Conservation (phyloP, 2,888 invertebrate species). For the Tipula lateralis region DNA sequence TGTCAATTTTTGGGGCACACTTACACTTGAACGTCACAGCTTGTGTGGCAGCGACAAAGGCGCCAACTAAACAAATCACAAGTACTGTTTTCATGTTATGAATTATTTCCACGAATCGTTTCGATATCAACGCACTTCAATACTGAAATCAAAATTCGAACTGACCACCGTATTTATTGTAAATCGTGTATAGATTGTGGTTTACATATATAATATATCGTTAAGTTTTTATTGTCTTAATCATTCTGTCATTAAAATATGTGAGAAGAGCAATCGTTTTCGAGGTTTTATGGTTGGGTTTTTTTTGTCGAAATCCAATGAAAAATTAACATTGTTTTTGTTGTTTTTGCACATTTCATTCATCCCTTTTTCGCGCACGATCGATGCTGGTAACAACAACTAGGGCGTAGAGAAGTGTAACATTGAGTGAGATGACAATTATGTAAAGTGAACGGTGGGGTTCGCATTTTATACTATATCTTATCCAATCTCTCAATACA, state of each 20-base stretch:
- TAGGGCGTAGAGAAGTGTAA: neutral
- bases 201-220: neutral
- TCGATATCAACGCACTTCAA: neutral
- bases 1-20: neutral
- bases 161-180: neutral
- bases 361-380: neutral
- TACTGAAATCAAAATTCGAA: neutral
- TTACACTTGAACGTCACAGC: neutral
- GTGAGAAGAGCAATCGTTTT: neutral
- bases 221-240: neutral
- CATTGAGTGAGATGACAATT: neutral
- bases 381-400: neutral
- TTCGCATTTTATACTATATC: neutral
- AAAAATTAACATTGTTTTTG: neutral
- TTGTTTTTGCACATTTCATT: neutral
- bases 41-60: neutral
- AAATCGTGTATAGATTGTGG: neutral
- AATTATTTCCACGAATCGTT: too few relatives aligned
- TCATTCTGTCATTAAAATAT: neutral
- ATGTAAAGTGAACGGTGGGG: neutral
- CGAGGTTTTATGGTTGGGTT: neutral
- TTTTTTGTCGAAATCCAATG: neutral
- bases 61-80: neutral
- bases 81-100: constrained; percentile 20
- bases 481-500: neutral